A percentile compares a stretch with the other conserved stretches of the same genome.
These are phyloP conservation scores for Luffia ferchaultella DNA, from an alignment of 2,888 invertebrate species.

Conservation along the genomic window DNA sequence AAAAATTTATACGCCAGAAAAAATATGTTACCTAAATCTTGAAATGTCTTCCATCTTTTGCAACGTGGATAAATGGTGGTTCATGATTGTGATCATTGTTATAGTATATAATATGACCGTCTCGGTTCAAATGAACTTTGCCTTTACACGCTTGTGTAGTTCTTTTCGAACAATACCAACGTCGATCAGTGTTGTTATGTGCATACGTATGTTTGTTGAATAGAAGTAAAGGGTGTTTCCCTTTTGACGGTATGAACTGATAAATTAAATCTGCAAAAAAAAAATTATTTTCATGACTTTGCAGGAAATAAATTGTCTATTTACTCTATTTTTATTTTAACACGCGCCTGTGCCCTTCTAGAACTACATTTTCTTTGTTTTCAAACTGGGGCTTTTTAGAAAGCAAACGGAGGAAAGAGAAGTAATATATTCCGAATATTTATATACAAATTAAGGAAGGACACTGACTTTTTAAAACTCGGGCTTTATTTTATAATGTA, in stretches of 20 bases:
- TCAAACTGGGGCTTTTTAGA: no score
- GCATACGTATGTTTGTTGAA: not conserved
- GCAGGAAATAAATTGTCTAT: no score
- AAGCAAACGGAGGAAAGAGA: no score
- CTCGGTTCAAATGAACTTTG: constrained; percentile 8
- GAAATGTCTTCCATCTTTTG: not conserved
- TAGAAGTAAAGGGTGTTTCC: not conserved
- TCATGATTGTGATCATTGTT: constrained; percentile 25
- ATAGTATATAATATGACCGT: constrained; percentile 18
- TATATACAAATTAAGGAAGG: no score
- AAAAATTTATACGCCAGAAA: no score
- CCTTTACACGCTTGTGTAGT: not conserved
- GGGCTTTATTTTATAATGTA: no score
- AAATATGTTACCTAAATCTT: no score
- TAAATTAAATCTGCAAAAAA: not conserved
- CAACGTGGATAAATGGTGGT: constrained; percentile 22
- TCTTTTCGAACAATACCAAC: not conserved
- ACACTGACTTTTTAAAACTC: no score
- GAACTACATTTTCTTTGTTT: no score
- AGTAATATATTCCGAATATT: no score
- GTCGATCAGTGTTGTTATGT: not conserved
- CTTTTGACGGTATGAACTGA: not conserved
- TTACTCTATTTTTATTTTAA: no score
- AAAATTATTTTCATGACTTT: not conserved
- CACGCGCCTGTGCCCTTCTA: no score